Evolutionary conservation across 2,113 vertebrate species (phyloP), one percentile per base, ranked within the genome.

Genomic region (Tyrannus savana): DNA sequence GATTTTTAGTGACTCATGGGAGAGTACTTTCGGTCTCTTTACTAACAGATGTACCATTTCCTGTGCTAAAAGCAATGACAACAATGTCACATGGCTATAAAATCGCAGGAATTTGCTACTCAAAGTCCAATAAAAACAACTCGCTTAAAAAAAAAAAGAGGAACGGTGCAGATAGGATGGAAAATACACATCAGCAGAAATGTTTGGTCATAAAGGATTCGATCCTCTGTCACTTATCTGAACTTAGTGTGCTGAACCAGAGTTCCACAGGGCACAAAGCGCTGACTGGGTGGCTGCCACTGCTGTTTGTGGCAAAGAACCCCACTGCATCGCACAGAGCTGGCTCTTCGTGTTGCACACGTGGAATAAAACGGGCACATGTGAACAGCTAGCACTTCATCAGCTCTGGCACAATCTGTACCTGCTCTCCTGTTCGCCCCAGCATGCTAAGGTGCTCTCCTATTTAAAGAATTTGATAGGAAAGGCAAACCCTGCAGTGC

Each of bases 1-100:
- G 55, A 72, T 53, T 93, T 90, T 97, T 66, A 79, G 95, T 99
- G 98, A 99, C 97, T 99, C 98, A 98, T 98, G 96, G 97, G 98
- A 98, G 98, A 98, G 89, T 96, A 94, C 94, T 93, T 95, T 87
- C 46, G 72, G 94, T 95, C 93, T 97, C 94, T 97, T 96, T 95
- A 93, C 97, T 97, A 98, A 96, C 97, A 97, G 97, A 98, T 97
- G 95, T 95, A 95, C 79, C 69, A 72, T 95, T 88, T 97, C 97
- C 95, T 97, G 86, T 94, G 69, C 95, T 97, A 93, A 97, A 98
- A 97, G 97, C 96, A 97, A 98, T 97, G 97, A 98, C 98, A 98
- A 96, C 98, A 98, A 97, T 97, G 98, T 98, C 97, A 97, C 93
- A 98, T 98, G 98, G 97, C 94, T 96, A 96, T 97, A 97, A 97